Evolutionary conservation across 2,113 vertebrate species (phyloP).

Genomic region (Nothocercus julius): DNA sequence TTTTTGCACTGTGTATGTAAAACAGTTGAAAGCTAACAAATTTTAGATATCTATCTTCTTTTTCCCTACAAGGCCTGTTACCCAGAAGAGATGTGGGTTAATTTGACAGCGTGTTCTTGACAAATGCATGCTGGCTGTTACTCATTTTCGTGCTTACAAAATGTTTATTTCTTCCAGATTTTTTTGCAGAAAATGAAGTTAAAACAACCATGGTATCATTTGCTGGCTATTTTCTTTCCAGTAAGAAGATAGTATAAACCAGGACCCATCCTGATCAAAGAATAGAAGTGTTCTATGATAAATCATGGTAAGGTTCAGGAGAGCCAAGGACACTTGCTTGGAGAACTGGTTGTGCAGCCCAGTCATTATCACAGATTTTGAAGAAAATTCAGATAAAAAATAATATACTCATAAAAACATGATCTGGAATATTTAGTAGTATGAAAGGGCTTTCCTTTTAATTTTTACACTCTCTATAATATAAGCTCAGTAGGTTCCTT

Average conservation of each 20-base stretch:
- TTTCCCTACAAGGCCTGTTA: neutral
- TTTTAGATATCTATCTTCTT: neutral
- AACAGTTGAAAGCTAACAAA: neutral
- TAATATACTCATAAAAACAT: neutral
- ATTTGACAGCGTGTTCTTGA: neutral
- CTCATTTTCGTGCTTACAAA: neutral
- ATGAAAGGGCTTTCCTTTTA: neutral
- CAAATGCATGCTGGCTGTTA: constrained; percentile 2
- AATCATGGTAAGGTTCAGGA: neutral
- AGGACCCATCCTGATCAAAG: neutral
- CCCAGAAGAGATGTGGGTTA: neutral
- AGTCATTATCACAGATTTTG: neutral
- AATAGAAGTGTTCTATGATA: neutral
- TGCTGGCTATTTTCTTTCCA: neutral
- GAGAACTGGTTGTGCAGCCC: neutral
- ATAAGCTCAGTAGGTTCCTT: neutral
- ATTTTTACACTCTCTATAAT: neutral
- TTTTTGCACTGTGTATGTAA: neutral
- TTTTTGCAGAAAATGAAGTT: neutral
- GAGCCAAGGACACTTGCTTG: neutral
- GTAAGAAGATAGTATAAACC: neutral
- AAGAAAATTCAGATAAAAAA: neutral
- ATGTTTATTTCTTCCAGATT: neutral
- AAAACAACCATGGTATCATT: neutral
- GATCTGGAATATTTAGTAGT: neutral